Evolutionary conservation across 2,888 invertebrate species (phyloP), one percentile per base, ranked within the genome.

Genomic region (Vanessa cardui): DNA sequence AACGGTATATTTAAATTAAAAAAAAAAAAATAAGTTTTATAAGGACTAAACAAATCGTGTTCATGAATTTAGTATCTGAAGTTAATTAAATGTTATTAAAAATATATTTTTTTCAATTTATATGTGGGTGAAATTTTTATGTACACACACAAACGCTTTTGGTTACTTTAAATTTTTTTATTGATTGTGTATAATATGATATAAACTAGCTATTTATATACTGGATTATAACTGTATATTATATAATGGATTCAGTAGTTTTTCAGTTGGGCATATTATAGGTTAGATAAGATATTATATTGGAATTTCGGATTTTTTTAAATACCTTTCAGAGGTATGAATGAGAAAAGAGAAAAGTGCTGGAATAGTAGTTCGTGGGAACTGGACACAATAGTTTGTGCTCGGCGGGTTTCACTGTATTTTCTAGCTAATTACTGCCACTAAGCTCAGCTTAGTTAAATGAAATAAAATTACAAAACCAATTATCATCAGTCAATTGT

Each of bases 341-440:
- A 90, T 89, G 90, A 86, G 90, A 91, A 91, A 91, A 92, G 90
- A 92, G 92, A 92, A 91, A 92, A 88, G 89, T 87, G 39, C 80
- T 77, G 87, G 90, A 90, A 91, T 89, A 81, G 84, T 78, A 80
- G 79, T 72, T 81, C 88, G 90, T 92, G 92, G 83, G 91, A 92
- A 89, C 73, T 75, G 58, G 68, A 76, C 77, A 90, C 90, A 84
- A 87, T 89, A 78, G 83, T 82, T 79, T 86, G 82, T 85, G 86
- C 85, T 79, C 76, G 78, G 78, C 73, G 80, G 90, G 86, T 88
- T 90, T 91, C 89, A 86, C 88, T 81, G 77, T 56, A 90, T 86
- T 90, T 92, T 90, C 90, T 91, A 85, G 85, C 88, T 90, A 85
- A 86, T 88, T 86, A 85, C 81, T 77, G 81, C 83, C 47, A 69